These are phyloP conservation scores for Balanococcus diminutus DNA, from an alignment of 2,888 invertebrate genomes.

Conservation along the genomic window DNA sequence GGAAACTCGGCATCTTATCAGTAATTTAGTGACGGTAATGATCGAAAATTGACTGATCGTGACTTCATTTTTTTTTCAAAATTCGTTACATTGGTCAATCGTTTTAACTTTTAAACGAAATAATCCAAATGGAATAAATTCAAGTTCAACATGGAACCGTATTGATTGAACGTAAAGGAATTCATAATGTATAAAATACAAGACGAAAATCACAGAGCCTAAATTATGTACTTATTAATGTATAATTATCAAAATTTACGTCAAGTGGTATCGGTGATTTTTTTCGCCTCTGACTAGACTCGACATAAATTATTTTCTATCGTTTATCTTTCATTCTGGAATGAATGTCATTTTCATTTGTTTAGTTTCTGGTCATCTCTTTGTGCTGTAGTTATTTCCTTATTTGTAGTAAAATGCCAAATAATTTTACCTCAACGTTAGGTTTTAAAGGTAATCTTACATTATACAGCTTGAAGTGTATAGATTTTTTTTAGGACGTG, in stretches of 20 bases:
- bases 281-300: neutral
- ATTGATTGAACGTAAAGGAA: neutral
- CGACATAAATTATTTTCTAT: neutral
- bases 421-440: neutral
- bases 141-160: neutral
- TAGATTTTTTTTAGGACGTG: neutral
- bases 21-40: neutral
- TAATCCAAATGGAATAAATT: neutral
- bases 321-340: too few species aligned
- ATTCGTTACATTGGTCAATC: neutral
- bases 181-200: neutral
- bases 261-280: neutral
- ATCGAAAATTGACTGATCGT: neutral
- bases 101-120: neutral
- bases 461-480: neutral
- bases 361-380: neutral
- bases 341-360: neutral
- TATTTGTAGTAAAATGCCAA: neutral
- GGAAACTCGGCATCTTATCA: conserved; percentile 46
- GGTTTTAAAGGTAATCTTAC: neutral
- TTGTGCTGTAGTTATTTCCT: neutral
- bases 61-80: neutral
- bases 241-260: neutral
- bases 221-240: neutral
- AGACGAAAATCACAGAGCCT: neutral